Evolutionary conservation across 2,113 vertebrate species (phyloP).

Genomic region (Atractosteus spatula): DNA sequence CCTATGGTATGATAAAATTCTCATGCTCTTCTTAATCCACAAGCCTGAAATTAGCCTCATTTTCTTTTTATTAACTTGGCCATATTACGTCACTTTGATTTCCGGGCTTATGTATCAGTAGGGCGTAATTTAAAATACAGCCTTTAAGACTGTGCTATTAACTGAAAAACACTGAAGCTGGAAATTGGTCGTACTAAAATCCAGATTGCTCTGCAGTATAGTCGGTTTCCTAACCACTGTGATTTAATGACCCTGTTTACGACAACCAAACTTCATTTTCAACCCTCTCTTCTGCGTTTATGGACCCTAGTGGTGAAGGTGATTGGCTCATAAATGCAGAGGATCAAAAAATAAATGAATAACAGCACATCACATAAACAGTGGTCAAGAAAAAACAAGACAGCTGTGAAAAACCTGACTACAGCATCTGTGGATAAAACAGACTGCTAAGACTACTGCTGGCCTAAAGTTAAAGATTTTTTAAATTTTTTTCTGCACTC

Average conservation of each 20-base stretch:
- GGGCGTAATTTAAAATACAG: neutral
- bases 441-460: neutral
- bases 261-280: neutral
- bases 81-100: no score
- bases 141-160: neutral
- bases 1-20: no score
- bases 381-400: neutral
- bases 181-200: neutral
- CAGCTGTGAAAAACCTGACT: neutral
- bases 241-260: slow-evolving; percentile 24
- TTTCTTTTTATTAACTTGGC: no score
- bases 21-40: no score
- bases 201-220: neutral
- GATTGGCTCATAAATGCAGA: slow-evolving; percentile 28
- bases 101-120: no score
- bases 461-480: neutral
- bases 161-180: neutral
- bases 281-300: slow-evolving; percentile 21
- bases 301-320: slow-evolving; percentile 17
- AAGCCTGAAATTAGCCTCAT: no score
- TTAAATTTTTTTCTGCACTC: neutral
- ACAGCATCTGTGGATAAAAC: neutral
- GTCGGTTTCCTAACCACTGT: neutral
- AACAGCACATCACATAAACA: neutral
- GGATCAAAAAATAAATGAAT: no score